These are phyloP conservation scores for Gadus chalcogrammus DNA, from an alignment of 2,113 vertebrate species.

Conservation along the genomic window DNA sequence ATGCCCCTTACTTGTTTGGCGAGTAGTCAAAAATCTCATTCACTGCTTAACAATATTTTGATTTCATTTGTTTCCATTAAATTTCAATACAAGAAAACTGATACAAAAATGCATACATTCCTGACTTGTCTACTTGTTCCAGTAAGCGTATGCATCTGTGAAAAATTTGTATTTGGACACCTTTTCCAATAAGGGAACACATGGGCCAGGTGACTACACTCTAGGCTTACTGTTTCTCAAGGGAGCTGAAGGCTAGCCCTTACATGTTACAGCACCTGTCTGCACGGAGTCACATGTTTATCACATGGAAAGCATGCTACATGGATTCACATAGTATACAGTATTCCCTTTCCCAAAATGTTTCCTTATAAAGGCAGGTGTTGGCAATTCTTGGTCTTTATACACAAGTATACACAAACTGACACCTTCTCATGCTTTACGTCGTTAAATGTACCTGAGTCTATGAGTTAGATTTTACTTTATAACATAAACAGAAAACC, in stretches of 20 bases:
- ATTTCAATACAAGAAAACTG: background rate
- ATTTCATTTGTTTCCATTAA: background rate
- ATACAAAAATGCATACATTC: background rate
- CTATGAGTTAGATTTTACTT: too few species aligned
- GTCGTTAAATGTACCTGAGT: too few species aligned
- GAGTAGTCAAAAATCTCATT: too few species aligned
- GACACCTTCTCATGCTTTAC: too few species aligned
- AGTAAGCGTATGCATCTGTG: constrained; percentile 11
- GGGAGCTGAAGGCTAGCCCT: constrained; percentile 37
- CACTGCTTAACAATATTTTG: too few species aligned
- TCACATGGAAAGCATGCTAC: constrained; percentile 4
- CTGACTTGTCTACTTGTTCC: background rate
- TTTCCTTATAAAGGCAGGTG: too few species aligned
- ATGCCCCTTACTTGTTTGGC: too few species aligned
- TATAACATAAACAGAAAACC: too few species aligned
- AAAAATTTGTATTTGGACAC: background rate
- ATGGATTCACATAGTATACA: background rate
- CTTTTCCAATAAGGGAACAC: constrained; percentile 46
- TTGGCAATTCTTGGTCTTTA: too few species aligned
- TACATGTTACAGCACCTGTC: constrained; percentile 37
- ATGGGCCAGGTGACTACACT: constrained; percentile 33
- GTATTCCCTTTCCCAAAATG: too few species aligned
- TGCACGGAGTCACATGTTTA: constrained; percentile 27
- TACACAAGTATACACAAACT: too few species aligned
- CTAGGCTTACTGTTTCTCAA: constrained; percentile 24